Evolutionary conservation across 53 echinoderm and acorn worm genomes (phyloP), one percentile per base, ranked within the genome.

Genomic region (Temnopleurus reevesii): DNA sequence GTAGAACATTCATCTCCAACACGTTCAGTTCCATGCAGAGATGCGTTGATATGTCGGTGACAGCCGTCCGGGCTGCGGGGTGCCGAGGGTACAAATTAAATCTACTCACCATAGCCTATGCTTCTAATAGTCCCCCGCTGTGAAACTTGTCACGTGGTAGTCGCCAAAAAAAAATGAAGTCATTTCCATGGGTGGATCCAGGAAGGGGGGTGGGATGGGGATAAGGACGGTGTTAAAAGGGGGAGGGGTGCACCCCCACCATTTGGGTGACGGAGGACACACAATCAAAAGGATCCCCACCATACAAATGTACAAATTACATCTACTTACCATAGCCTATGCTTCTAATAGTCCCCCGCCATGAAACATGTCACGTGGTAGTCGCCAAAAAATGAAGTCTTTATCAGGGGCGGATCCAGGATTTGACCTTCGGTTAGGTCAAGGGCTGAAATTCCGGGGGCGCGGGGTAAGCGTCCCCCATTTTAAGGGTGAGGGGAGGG

Each of bases 91-190:
- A 31, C 83, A 47, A 49, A 26, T 47, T 80, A 46, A 38, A 24
- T 6, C 44, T 15, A 4, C 23, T 77, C 43, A 45, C 43, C 77
- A 8, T 44, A 24, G 31, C 53, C 49, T 49, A 46, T 19, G 43
- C n/a, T 76, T 76, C 27, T 76, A 77, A 49, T 89, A 36, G 49
- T 53, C 53, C 31, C 47, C 63, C 63, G 71, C 71, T 66, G 0
- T 58, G 9, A 58, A 27, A 8, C 58, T 12, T 24, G 58, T 27
- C 58, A 58, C 58, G 58, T 58, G 58, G 12, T 27, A 27, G 24
- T 24, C 58, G 25, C 28, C 27, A 21, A 24, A 27, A 27, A 58
- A 27, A 58, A 58, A 58, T 58, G 58, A 27, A 13, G 63, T 33
- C 30, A 33, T 21, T 8, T 1, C 49, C 49, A 49, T 17, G 60